Base-by-base conservation (phyloP, 1,140 invertebrate species). In the Neelides sp. region DNA sequence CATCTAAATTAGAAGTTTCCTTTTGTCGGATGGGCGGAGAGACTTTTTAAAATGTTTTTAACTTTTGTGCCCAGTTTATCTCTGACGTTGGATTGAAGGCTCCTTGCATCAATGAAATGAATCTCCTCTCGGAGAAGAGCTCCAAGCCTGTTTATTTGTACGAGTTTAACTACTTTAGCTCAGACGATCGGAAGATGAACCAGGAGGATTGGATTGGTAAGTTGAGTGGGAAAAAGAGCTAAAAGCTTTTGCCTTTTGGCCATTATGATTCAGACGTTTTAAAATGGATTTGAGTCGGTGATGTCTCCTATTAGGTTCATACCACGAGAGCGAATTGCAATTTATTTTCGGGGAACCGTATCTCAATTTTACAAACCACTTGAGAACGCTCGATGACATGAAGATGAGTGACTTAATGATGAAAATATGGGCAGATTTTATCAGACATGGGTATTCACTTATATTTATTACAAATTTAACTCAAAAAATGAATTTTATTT, bases 371-470 rank as follows among this genome's bases (percentile, higher is more conserved):
- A 62, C 42, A 20, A 68, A 67, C 47, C 64, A 65, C 32, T 55
- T 68, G 7, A 46, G 65, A 26, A 53, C 62, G 0, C 59, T 64
- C 3, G 55, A 65, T 39, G 70, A 73, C 50, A 64, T 63, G 53
- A 55, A 63, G 34, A 66, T 71, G 19, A 69, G 68, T 48, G 55
- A 64, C 22, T 55, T 63, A 8, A 58, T 70, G 50, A 72, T 72
- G 61, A 64, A 61, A 8, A 42, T 71, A 4, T 70, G 69, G 65
- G 59, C 59, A 3, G 66, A 69, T 53, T 72, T 71, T 52, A 66
- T 66, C 4, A 64, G 65, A 57, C 51, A 61, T 23, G 69, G 70
- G 70, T 72, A 59, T n/a, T n/a, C n/a, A n/a, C n/a, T n/a, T n/a
- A n/a, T n/a, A n/a, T n/a, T n/a, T n/a, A n/a, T n/a, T n/a, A n/a